Percentiles rank a stretch among this genome's conserved stretches.
These are phyloP conservation scores for Seriola dumerili DNA, from an alignment of 2,113 vertebrate species.

Conservation along the genomic window DNA sequence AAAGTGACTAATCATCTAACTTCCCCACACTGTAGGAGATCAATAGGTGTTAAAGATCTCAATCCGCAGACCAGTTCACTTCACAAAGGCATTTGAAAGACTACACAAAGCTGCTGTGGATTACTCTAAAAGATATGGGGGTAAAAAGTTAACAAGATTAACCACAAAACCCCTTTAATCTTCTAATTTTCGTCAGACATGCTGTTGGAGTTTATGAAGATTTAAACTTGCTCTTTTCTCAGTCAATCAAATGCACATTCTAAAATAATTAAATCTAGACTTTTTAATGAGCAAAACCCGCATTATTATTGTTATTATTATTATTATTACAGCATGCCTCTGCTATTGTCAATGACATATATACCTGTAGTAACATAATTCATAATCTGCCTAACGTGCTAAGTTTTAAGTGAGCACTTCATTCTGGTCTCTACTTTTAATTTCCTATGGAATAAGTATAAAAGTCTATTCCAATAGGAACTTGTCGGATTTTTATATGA, in stretches of 20 bases:
- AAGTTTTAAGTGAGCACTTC: neutral
- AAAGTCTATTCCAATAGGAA: neutral
- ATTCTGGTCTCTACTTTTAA: neutral
- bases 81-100: neutral
- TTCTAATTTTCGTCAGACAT: conserved; percentile 4
- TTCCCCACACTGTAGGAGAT: conserved; percentile 43
- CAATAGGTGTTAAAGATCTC: conserved; percentile 56
- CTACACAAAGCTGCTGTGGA: conserved; percentile 10
- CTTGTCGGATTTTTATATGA: conserved; percentile 17
- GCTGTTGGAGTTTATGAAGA: neutral
- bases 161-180: conserved; percentile 40
- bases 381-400: neutral
- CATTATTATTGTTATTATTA: too few relatives aligned
- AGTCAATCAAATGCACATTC: rapidly evolving
- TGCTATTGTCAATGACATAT: neutral
- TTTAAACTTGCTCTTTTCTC: neutral
- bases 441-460: neutral
- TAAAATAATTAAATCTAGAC: neutral
- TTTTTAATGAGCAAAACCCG: too few relatives aligned
- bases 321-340: too few relatives aligned
- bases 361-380: neutral
- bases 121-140: conserved; percentile 18
- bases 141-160: conserved; percentile 51
- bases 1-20: conserved; percentile 58
- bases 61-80: conserved; percentile 12